phyloP scores from a whole-genome alignment of 1,140 invertebrate genomes.

The Drosophila miranda region DNA sequence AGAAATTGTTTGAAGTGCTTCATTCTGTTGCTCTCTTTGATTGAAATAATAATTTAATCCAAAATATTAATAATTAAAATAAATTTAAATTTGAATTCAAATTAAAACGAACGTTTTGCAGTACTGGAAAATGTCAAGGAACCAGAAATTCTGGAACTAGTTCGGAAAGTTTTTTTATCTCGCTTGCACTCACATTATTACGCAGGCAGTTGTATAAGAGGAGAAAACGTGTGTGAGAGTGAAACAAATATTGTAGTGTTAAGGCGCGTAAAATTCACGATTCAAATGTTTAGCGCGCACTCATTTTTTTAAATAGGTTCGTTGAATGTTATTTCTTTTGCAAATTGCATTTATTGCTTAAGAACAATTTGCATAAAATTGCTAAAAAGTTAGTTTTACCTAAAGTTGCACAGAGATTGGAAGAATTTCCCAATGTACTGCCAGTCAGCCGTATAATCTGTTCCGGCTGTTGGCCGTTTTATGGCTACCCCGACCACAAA shows the following conservation, averaged over 20 bases:
- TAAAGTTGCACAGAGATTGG: constrained; percentile 14
- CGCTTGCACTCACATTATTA: constrained; percentile 3
- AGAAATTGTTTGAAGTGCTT: constrained; percentile 55
- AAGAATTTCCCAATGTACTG: constrained; percentile 43
- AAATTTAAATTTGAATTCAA: constrained; percentile 12
- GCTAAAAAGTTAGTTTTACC: background rate
- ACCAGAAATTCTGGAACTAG: background rate
- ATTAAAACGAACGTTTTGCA: constrained; percentile 24
- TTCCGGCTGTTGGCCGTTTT: constrained; percentile 50
- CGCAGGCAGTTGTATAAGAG: too few relatives aligned
- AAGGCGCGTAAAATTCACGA: constrained; percentile 4
- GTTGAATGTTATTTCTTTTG: background rate
- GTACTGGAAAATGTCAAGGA: constrained; percentile 13
- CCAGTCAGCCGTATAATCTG: constrained; percentile 57
- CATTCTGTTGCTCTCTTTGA: too few relatives aligned
- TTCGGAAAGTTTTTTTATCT: background rate
- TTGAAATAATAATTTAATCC: background rate
- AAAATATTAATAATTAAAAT: constrained; percentile 19
- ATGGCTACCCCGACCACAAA: too few relatives aligned
- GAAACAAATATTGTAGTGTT: background rate
- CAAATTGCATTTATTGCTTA: background rate
- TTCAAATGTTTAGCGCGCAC: constrained; percentile 8
- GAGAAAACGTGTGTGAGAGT: background rate
- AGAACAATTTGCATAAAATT: constrained; percentile 5
- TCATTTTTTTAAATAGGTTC: background rate